These are phyloP conservation scores for Acromyrmex heyeri DNA, from an alignment of 1,140 invertebrate species.

Conservation along the genomic window DNA sequence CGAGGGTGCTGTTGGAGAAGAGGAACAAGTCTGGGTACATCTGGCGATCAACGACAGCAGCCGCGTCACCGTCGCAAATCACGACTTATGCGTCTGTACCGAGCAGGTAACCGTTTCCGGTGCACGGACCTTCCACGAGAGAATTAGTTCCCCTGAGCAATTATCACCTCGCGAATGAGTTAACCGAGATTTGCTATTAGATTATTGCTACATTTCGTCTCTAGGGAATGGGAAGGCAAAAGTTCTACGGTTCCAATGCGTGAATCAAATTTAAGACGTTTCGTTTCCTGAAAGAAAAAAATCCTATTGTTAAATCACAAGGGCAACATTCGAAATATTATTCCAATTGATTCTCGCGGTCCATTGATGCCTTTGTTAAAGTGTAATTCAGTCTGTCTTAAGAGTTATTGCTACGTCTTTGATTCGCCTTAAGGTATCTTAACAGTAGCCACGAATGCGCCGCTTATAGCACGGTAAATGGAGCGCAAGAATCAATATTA, in stretches of 20 bases:
- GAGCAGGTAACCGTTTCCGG: slow-evolving; percentile 83
- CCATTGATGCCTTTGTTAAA: background rate
- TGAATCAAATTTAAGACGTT: background rate
- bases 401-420: background rate
- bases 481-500: slow-evolving; percentile 58
- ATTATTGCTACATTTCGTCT: background rate
- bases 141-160: background rate
- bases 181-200: slow-evolving; percentile 32
- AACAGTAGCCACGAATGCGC: slow-evolving; percentile 36
- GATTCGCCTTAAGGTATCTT: slow-evolving; percentile 5
- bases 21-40: slow-evolving; percentile 49
- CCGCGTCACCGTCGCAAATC: slow-evolving; percentile 82
- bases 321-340: background rate
- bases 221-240: background rate
- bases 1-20: slow-evolving; percentile 80
- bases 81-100: slow-evolving; percentile 87
- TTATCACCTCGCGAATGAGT: background rate
- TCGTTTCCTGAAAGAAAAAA: background rate
- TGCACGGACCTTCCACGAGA: slow-evolving; percentile 4
- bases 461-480: slow-evolving; percentile 46
- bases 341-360: background rate
- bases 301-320: background rate
- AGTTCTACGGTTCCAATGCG: background rate
- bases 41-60: slow-evolving; percentile 12
- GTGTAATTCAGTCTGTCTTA: background rate